Base-by-base conservation (phyloP, 2,113 vertebrate genomes). In the Solea solea region DNA sequence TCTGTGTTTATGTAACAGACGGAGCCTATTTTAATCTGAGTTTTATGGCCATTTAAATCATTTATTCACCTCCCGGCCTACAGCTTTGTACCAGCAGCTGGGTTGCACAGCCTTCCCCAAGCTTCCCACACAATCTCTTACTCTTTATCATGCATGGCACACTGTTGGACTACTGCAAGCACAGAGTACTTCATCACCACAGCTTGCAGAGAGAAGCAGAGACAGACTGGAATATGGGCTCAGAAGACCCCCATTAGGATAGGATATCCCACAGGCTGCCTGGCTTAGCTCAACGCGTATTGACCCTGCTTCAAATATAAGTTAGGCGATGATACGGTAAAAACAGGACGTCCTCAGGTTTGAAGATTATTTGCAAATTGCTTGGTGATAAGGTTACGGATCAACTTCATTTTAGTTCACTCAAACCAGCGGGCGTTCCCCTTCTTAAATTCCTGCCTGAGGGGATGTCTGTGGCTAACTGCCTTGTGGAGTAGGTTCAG, bases 101-200 rank as follows among this genome's bases (percentile, higher is more conserved):
- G 67, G 78, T 69, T 68, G 75, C 78, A 62, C 78, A 81, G 69
- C 76, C 69, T 70, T 85, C 73, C 67, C 56, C 61, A 69, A 68
- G 80, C 82, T 74, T 75, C 72, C 66, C 82, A 61, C 39, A 52
- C 86, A 69, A 69, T 72, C 65, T 41, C 66, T 63, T 25, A 39
- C 91, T 86, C 65, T 89, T 92, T 90, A 87, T 90, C 86, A 92
- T 91, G 89, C 89, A 86, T 12, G 69, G 76, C 87, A 84, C 89
- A 87, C 78, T 5, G 50, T 80, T 79, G 87, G 80, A 89, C 82
- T 59, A 78, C 82, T 86, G 86, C 75, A 88, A 82, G 85, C 74
- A 14, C 72, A 66, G 69, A 86, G 77, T 82, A 89, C 84, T 91
- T 90, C 88, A 90, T 92, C 88, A 88, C 79, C 66, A 61, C 78